Conservation (phyloP, 1,140 invertebrate genomes). For the Portunus trituberculatus region DNA sequence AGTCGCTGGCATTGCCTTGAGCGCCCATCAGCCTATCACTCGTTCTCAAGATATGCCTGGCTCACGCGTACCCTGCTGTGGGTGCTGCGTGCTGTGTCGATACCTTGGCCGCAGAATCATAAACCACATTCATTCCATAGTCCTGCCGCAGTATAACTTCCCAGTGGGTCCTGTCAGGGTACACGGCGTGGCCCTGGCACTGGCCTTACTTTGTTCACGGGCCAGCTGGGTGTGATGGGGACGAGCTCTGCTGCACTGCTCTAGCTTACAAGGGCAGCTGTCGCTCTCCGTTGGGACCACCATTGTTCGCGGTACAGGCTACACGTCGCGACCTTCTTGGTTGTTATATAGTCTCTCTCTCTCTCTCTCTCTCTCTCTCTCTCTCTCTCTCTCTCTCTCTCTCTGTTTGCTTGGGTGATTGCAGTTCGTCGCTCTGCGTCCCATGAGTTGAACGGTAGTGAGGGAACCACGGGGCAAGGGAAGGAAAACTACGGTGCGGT, state of each 20-base stretch:
- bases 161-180: not conserved
- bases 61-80: not conserved
- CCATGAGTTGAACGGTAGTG: not conserved
- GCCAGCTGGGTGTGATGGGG: not conserved
- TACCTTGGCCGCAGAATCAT: not conserved
- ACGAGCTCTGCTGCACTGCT: not conserved
- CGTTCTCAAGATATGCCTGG: not conserved
- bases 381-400: constrained; percentile 60
- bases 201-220: constrained; percentile 25
- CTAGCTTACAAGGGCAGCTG: not conserved
- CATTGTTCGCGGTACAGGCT: not conserved
- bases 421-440: not conserved
- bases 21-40: not conserved
- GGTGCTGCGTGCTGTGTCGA: not conserved
- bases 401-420: constrained; percentile 8
- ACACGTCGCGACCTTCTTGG: not conserved
- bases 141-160: not conserved
- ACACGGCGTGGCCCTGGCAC: constrained; percentile 24
- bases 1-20: no score
- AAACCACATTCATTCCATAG: not conserved
- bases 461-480: not conserved
- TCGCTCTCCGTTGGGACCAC: not conserved
- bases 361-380: constrained; percentile 51
- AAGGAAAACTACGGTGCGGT: not conserved
- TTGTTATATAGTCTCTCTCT: not conserved